A percentile compares a stretch with the other conserved stretches of the same genome.
Evolutionary conservation across 92 coral and sea anemone species (phyloP).

Genomic region (Siderastrea siderea): DNA sequence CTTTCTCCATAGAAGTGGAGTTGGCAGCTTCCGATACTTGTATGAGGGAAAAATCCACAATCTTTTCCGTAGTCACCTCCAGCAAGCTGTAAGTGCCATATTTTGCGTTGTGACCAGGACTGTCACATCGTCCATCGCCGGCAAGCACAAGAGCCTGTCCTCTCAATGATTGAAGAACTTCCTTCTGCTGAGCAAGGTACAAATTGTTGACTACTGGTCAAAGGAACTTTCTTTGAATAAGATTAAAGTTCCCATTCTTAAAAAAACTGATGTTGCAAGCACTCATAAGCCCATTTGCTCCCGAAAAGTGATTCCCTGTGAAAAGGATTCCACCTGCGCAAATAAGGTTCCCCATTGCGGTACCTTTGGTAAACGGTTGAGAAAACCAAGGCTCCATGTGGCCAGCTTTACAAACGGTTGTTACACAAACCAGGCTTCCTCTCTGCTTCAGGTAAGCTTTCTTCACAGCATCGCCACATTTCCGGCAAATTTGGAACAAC

Average conservation of each 20-base stretch:
- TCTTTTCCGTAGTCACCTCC: slow-evolving; percentile 2
- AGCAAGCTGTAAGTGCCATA: not conserved
- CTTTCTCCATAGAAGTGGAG: slow-evolving; percentile 2
- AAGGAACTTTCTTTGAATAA: not conserved
- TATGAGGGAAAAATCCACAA: not conserved
- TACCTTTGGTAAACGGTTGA: slow-evolving; percentile 19
- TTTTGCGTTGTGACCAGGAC: slow-evolving; percentile 10
- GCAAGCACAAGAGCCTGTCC: not conserved
- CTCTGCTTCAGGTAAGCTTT: not conserved
- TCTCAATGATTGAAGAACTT: not conserved
- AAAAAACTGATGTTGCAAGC: not conserved
- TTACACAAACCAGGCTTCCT: not conserved
- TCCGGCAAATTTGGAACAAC: not conserved
- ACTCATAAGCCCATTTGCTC: not conserved
- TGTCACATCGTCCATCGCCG: slow-evolving; percentile 12
- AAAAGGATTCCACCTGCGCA: not conserved
- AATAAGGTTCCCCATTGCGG: slow-evolving; percentile 2
- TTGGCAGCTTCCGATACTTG: slow-evolving; percentile 3
- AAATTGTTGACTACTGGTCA: not conserved
- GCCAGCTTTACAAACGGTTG: not conserved
- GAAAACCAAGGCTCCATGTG: slow-evolving; percentile 6
- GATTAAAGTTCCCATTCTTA: not conserved
- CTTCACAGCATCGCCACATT: not conserved
- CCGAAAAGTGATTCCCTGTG: not conserved
- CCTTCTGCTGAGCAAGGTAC: not conserved